Percentiles rank a stretch among this genome's conserved stretches.
These are phyloP conservation scores for Zaprionus bogoriensis DNA, from an alignment of 2,888 invertebrate genomes.

Conservation along the genomic window DNA sequence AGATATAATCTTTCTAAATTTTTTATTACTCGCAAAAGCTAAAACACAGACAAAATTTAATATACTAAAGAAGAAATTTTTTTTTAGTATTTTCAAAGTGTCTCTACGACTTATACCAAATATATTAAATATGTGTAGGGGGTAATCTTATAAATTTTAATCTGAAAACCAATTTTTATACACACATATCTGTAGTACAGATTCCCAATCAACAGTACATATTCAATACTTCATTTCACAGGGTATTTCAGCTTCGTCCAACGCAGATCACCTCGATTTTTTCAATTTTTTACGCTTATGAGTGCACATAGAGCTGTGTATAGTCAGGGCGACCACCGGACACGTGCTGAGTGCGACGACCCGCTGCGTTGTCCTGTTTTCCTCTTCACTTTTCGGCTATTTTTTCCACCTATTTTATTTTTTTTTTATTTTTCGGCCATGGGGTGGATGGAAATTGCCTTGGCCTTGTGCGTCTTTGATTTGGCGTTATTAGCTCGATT, in stretches of 20 bases:
- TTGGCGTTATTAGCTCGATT: conserved; percentile 77
- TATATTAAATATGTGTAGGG: no score
- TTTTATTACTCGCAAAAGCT: no score
- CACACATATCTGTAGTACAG: no score
- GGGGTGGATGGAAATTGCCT: conserved; percentile 42
- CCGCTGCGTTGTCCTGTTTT: conserved; percentile 52
- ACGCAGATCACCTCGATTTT: neutral
- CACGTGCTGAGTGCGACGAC: conserved; percentile 62
- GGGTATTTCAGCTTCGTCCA: neutral
- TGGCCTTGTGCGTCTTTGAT: conserved; percentile 48
- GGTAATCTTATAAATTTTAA: no score
- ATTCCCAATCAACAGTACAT: no score
- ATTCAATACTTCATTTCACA: no score
- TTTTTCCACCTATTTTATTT: neutral
- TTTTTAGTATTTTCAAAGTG: no score
- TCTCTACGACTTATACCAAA: no score
- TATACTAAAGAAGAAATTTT: no score
- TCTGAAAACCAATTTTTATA: no score
- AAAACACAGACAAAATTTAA: no score
- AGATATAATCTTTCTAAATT: no score
- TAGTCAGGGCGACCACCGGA: conserved; percentile 6
- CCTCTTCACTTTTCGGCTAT: neutral
- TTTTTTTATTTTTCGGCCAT: conserved; percentile 1
- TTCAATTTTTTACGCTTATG: neutral
- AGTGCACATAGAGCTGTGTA: conserved; percentile 20